Evolutionary conservation across 2,113 vertebrate genomes (phyloP).

Genomic region (Pomatorhinus ruficollis): DNA sequence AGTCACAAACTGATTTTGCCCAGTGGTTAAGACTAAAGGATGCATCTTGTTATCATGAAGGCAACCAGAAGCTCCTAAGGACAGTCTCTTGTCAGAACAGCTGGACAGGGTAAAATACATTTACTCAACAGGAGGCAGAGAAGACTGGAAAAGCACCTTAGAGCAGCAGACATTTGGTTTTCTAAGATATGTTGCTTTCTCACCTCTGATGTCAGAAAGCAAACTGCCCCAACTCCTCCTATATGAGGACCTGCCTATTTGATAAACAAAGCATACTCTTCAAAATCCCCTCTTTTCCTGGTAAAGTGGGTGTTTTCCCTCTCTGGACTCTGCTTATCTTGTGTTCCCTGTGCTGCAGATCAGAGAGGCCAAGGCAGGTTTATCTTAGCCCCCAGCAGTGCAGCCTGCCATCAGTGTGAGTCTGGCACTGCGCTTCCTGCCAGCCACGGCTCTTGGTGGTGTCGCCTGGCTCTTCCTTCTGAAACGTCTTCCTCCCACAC

Average conservation of each 20-base stretch:
- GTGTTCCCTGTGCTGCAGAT: neutral
- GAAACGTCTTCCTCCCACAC: neutral
- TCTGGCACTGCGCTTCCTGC: neutral
- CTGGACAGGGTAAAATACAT: neutral
- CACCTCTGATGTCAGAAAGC: neutral
- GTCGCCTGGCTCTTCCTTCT: neutral
- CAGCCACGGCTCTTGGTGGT: fast-evolving
- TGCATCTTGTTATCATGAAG: neutral
- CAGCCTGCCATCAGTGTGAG: neutral
- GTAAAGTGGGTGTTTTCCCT: neutral
- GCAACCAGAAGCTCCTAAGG: neutral
- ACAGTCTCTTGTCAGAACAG: neutral
- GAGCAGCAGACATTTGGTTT: neutral
- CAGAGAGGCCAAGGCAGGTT: neutral
- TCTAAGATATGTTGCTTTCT: neutral
- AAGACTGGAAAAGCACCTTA: neutral
- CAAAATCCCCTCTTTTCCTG: neutral
- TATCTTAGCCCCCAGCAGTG: neutral
- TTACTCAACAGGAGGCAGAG: neutral
- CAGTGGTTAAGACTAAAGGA: neutral
- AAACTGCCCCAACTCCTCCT: neutral
- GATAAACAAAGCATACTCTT: neutral
- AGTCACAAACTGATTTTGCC: neutral
- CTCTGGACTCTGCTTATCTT: neutral
- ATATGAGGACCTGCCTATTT: neutral